Evolutionary conservation across 2,113 vertebrate species (phyloP), one percentile per base, ranked within the genome.

Genomic region (Casuarius casuarius): DNA sequence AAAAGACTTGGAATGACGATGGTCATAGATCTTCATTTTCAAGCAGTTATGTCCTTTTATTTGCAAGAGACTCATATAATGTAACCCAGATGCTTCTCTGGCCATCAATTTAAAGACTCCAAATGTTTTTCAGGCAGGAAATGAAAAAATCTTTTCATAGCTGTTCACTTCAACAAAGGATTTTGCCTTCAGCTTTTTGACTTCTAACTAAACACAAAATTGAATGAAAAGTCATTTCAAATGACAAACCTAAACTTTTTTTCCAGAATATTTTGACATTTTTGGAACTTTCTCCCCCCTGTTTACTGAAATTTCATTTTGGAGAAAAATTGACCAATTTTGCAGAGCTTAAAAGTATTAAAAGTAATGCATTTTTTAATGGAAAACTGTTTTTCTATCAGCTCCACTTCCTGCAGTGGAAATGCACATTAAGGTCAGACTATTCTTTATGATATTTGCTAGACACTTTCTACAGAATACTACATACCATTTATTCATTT

Each of bases 121-220:
- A 62, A 33, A 40, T 44, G 9, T 76, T 28, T 72, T 70, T 70
- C 20, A 58, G 40, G 35, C 71, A 90, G 92, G 93, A 97, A 97
- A 91, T 87, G 23, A 89, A 91, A 94, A 89, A 84, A 85, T 94
- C 81, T 52, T 84, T 89, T 94, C 84, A 81, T 81, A 91, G 56
- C 3, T 68, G 7, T 73, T 87, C 22, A 66, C 59, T 94, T 94
- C 40, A 87, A 75, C 13, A 92, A 74, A 87, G 49, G 12, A 84
- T 81, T 88, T 86, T 93, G 75, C 76, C 58, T 84, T 93, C 73
- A 91, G 77, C 65, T 93, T 94, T 94, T 82, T 33, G 75, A 66
- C 14, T 68, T 90, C 26, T 44, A 84, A 74, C 23, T 81, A 92
- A 86, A 87, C 48, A 61, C 2, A 89, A 86, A 82, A 76, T 44